These are phyloP conservation scores for Drosophila merina DNA, from an alignment of 2,888 invertebrate species.

Conservation along the genomic window DNA sequence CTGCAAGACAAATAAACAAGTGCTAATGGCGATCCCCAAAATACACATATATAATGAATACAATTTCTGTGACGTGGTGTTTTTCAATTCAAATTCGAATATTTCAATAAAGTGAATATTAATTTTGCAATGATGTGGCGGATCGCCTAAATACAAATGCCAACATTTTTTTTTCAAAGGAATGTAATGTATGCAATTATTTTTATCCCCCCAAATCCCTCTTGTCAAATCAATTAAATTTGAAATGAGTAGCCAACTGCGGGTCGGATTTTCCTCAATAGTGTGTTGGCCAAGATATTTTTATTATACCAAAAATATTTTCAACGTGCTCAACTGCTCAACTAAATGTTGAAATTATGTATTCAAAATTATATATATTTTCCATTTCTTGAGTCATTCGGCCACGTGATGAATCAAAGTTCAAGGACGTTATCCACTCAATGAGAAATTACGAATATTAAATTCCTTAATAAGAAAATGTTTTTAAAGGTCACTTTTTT, in stretches of 20 bases:
- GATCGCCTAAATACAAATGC: background rate
- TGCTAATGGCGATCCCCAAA: background rate
- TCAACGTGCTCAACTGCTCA: background rate
- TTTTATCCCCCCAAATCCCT: background rate
- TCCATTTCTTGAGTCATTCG: conserved; percentile 10
- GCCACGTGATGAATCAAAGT: conserved; percentile 26
- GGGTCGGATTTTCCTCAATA: conserved; percentile 6
- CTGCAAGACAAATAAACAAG: conserved; percentile 7
- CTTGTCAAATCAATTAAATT: conserved; percentile 60
- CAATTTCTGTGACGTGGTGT: conserved; percentile 22
- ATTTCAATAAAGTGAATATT: conserved; percentile 20
- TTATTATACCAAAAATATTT: conserved; percentile 10
- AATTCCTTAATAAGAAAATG: background rate
- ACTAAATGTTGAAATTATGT: conserved; percentile 1
- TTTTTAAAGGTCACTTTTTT: background rate
- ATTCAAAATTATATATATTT: conserved; percentile 4
- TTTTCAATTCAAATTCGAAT: conserved; percentile 26
- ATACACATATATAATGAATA: conserved; percentile 3
- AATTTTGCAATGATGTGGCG: conserved; percentile 9
- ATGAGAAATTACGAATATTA: background rate
- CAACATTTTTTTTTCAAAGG: conserved; percentile 7
- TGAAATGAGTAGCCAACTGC: conserved; percentile 62
- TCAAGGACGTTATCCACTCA: conserved; percentile 40
- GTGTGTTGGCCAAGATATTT: conserved; percentile 33
- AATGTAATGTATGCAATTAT: conserved; percentile 22